These are phyloP conservation scores for Sceloporus tristichus DNA, from an alignment of 2,113 vertebrate species.

Conservation along the genomic window DNA sequence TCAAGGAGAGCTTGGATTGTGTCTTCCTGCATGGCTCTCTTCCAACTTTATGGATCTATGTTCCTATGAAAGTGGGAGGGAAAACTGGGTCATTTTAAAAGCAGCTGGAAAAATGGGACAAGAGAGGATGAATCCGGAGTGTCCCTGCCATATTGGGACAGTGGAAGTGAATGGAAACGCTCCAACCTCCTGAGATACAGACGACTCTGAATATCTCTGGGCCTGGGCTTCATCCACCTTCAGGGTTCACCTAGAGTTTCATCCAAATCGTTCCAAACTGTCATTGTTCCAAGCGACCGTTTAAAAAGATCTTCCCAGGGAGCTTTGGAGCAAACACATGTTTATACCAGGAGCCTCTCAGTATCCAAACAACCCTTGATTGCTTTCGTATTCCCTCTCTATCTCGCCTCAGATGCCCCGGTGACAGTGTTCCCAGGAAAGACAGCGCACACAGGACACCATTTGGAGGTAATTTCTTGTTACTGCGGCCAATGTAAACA, in stretches of 20 bases:
- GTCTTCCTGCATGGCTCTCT: too few relatives aligned
- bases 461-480: constrained; percentile 41
- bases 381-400: constrained; percentile 43
- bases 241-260: not conserved
- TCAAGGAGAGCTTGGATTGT: too few relatives aligned
- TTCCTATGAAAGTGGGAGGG: too few relatives aligned
- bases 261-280: constrained; percentile 12
- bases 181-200: too few relatives aligned
- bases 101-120: too few relatives aligned
- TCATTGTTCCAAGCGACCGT: constrained; percentile 10
- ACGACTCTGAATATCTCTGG: too few relatives aligned
- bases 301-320: not conserved
- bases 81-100: too few relatives aligned
- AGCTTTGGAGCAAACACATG: constrained; percentile 19
- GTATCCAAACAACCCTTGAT: constrained; percentile 43
- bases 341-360: constrained; percentile 35
- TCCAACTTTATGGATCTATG: too few relatives aligned
- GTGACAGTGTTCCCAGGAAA: constrained; percentile 37
- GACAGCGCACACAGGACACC: constrained; percentile 40
- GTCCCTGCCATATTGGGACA: too few relatives aligned
- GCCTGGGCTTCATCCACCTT: too few relatives aligned
- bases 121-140: too few relatives aligned
- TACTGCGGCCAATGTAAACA: constrained; percentile 31
- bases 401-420: constrained; percentile 36
- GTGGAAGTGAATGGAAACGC: not conserved